phyloP scores from a whole-genome alignment of 2,888 invertebrate genomes.

The Plutella xylostella region DNA sequence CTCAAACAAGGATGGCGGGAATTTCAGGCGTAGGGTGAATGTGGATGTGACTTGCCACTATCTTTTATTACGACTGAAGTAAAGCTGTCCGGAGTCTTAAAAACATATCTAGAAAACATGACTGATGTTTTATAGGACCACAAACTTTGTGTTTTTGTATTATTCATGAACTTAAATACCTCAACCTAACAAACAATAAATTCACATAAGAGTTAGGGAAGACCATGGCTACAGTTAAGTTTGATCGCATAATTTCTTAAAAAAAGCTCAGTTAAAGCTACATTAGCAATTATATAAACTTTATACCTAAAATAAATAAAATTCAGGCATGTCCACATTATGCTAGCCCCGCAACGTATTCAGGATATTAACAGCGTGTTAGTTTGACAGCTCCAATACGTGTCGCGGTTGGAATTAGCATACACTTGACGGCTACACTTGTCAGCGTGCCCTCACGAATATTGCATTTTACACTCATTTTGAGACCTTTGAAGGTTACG shows the following conservation, averaged over 20 bases:
- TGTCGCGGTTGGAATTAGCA: conserved; percentile 52
- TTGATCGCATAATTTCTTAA: no score
- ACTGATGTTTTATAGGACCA: not conserved
- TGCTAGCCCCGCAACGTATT: conserved; percentile 16
- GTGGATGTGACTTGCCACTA: conserved; percentile 26
- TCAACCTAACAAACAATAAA: no score
- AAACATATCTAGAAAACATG: not conserved
- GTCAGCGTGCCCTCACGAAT: conserved; percentile 28
- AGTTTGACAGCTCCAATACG: conserved; percentile 50
- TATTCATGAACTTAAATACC: not conserved
- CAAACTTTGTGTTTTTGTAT: not conserved
- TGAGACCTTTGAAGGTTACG: no score
- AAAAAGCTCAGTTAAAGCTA: no score
- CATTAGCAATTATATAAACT: not conserved
- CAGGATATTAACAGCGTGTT: conserved; percentile 42
- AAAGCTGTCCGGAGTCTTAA: no score
- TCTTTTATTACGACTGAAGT: not conserved
- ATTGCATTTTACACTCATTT: no score
- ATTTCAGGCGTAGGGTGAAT: conserved; percentile 29
- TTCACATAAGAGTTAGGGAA: no score
- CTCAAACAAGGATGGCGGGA: conserved; percentile 58
- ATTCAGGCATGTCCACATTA: conserved; percentile 28
- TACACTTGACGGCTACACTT: conserved; percentile 49
- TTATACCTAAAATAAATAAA: conserved; percentile 9
- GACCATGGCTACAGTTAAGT: no score